Base-by-base conservation (phyloP, 2,888 invertebrate species). In the Drosophila macrothrix region DNA sequence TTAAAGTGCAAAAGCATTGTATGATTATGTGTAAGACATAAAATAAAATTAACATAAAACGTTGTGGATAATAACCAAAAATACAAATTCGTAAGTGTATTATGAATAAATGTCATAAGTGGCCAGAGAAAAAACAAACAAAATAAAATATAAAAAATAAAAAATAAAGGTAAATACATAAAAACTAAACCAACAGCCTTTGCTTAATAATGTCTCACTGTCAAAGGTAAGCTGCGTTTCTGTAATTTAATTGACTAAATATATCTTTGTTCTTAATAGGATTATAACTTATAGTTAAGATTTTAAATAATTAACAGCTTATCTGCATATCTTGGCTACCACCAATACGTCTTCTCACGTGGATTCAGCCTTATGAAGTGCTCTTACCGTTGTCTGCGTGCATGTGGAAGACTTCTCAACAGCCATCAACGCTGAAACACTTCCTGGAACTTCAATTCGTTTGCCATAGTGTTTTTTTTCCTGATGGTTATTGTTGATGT, bases 41-140 rank as follows among this genome's bases (percentile, higher is more conserved):
- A 60, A 67, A 46, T 52, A 64, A 80, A 65, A 49, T 62, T 56
- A 73, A 80, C 46, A 76, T 73, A 56, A 67, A 67, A 80, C 54
- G 80, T 80, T 80, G 77, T 80, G 76, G 73, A 76, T 80, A 81
- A 78, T 81, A 81, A 68, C 72, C 76, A 46, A 80, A 68, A 74
- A 62, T 58, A 54, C 67, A 59, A 59, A 56, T 71, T 71, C 75
- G 46, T 79, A 80, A 72, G 76, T 78, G 76, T 78, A 80, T 67
- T 69, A 66, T 62, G 76, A 39, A 37, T 43, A 73, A 68, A 39
- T 67, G 76, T 72, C 74, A 59, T 67, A 73, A 77, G 64, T 75
- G 67, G 65, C 37, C 66, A 71, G 65, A 56, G 52, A 50, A 59
- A 28, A 56, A n/a, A 29, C 5, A 53, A 29, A 61, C 25, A 28